A percentile compares a stretch with the other conserved stretches of the same genome.
Evolutionary conservation across 2,113 vertebrate genomes (phyloP).

Genomic region (Poeciliopsis retropinna): DNA sequence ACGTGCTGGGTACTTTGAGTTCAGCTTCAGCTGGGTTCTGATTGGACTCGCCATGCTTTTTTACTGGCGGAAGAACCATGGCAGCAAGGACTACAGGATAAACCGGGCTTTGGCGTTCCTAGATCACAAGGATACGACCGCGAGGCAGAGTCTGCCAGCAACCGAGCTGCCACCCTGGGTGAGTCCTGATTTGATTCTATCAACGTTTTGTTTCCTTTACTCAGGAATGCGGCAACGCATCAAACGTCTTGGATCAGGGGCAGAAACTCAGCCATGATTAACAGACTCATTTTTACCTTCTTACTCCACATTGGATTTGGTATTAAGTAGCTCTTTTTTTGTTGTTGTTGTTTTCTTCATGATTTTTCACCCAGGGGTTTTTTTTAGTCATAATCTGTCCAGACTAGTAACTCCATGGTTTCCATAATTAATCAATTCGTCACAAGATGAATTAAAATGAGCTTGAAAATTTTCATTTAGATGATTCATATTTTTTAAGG

Average conservation of each 20-base stretch:
- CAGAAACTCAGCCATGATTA: neutral
- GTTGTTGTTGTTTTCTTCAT: too few relatives aligned
- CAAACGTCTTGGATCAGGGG: neutral
- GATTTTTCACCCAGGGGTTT: too few relatives aligned
- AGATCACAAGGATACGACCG: constrained; percentile 86
- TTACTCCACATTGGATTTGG: neutral
- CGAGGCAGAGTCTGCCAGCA: constrained; percentile 78
- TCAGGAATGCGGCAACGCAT: neutral
- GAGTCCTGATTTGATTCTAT: constrained; percentile 52
- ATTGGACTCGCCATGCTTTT: constrained; percentile 86
- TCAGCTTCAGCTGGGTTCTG: constrained; percentile 97
- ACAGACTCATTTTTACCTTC: neutral
- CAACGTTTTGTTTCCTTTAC: neutral
- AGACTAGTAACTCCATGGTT: too few relatives aligned
- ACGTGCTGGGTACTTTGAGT: constrained; percentile 91
- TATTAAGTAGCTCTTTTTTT: too few relatives aligned
- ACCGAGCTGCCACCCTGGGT: constrained; percentile 93
- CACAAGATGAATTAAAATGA: too few relatives aligned
- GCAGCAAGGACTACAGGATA: constrained; percentile 78
- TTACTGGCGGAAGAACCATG: constrained; percentile 84
- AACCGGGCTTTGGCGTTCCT: constrained; percentile 87
- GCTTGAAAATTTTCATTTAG: too few relatives aligned
- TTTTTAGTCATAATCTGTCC: too few relatives aligned
- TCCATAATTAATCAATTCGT: too few relatives aligned
- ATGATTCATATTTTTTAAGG: too few relatives aligned